Evolutionary conservation across 2,797 vertebrate species (phyloP).

Genomic region (Tenualosa thibaudeaui): DNA sequence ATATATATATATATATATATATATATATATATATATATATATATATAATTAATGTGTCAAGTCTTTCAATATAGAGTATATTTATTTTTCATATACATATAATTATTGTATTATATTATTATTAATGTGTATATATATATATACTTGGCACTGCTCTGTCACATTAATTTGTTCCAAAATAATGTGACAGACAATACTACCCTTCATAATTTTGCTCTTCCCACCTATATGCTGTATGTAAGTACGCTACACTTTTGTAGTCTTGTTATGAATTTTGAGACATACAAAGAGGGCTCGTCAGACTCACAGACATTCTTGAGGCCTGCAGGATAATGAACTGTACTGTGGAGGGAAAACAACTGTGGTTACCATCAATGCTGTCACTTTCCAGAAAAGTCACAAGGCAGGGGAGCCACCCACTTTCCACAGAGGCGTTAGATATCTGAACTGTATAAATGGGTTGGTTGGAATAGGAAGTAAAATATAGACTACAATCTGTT

Average conservation of each 20-base stretch:
- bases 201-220: too few relatives aligned
- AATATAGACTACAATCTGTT: not conserved
- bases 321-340: not conserved
- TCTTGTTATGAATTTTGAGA: not conserved
- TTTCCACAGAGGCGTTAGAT: not conserved
- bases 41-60: too few relatives aligned
- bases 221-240: not conserved
- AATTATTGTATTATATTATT: too few relatives aligned
- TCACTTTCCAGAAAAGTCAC: slow-evolving; percentile 13
- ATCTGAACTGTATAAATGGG: not conserved
- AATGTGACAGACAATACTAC: too few relatives aligned
- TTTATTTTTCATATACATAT: too few relatives aligned
- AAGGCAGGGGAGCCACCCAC: not conserved
- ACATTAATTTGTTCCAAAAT: too few relatives aligned
- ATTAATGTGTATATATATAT: too few relatives aligned
- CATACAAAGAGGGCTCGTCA: not conserved
- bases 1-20: too few relatives aligned
- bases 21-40: too few relatives aligned
- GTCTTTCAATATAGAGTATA: too few relatives aligned
- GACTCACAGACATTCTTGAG: not conserved
- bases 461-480: not conserved
- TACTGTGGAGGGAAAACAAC: not conserved
- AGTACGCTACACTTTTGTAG: not conserved
- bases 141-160: too few relatives aligned
- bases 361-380: slow-evolving; percentile 3